phyloP scores from a whole-genome alignment of 2,113 vertebrate species.

The Stomatorhinus ivindoensis region DNA sequence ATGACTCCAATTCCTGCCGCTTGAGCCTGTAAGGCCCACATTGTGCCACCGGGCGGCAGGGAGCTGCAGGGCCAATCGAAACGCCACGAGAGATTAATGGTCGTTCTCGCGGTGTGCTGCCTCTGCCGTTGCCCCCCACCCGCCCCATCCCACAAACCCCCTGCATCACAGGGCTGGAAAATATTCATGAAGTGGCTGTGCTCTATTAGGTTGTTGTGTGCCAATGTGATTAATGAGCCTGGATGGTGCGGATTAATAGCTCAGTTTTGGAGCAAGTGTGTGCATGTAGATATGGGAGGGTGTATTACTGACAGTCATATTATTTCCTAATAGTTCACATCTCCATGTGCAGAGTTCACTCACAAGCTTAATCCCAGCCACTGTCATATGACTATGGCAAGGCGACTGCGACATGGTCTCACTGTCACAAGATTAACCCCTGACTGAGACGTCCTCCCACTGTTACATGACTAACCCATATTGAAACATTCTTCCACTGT shows the following conservation, averaged over 20 bases:
- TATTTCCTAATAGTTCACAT: slow-evolving; percentile 18
- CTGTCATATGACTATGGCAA: neutral
- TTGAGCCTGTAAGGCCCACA: neutral
- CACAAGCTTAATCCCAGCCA: neutral
- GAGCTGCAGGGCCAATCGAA: neutral
- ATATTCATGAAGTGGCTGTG: slow-evolving; percentile 58
- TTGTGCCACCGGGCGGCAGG: neutral
- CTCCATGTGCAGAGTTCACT: neutral
- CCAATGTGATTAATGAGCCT: slow-evolving; percentile 57
- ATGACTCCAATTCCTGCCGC: neutral
- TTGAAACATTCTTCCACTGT: neutral
- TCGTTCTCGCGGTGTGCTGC: neutral
- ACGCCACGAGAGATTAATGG: slow-evolving; percentile 3
- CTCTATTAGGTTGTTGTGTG: slow-evolving; percentile 59
- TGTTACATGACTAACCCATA: neutral
- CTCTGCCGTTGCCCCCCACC: neutral
- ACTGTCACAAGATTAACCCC: neutral
- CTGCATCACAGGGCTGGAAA: neutral
- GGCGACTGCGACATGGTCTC: no score
- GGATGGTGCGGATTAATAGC: slow-evolving; percentile 25
- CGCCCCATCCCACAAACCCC: neutral
- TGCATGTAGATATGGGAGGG: neutral
- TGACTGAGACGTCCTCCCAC: neutral
- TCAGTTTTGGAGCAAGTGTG: neutral
- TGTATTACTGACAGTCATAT: neutral